Conservation (phyloP, 2,888 invertebrate species). For the Ypsolopha sequella region DNA sequence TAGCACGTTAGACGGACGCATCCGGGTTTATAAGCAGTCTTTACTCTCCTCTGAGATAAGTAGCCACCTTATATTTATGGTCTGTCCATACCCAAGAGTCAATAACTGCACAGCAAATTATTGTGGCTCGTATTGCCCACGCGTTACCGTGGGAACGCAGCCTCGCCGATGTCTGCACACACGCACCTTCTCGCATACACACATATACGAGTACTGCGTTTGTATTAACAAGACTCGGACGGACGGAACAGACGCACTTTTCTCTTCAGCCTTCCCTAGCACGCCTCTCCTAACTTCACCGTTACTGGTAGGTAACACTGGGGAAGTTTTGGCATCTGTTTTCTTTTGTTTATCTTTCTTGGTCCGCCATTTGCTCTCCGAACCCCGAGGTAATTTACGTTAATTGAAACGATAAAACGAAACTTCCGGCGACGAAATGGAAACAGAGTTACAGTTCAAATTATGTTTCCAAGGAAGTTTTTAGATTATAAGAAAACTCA, state of each 20-base stretch:
- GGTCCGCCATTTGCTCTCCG: neutral
- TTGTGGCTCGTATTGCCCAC: slow-evolving; percentile 26
- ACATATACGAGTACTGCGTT: slow-evolving; percentile 12
- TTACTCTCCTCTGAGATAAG: slow-evolving; percentile 14
- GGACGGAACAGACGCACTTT: neutral
- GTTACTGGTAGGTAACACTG: neutral
- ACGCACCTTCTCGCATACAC: slow-evolving; percentile 11
- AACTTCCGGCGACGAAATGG: slow-evolving; percentile 7
- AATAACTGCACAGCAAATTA: slow-evolving; percentile 40
- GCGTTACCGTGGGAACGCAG: slow-evolving; percentile 53
- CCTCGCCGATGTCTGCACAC: slow-evolving; percentile 25
- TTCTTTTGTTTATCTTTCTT: slow-evolving; percentile 6
- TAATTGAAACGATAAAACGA: slow-evolving; percentile 9
- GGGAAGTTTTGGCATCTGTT: slow-evolving; percentile 5
- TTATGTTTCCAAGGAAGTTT: too few species aligned
- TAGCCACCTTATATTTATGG: slow-evolving; percentile 23
- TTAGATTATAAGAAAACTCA: too few species aligned
- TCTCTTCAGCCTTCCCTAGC: neutral
- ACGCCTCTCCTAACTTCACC: neutral
- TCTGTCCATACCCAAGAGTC: slow-evolving; percentile 20
- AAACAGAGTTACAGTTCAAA: neutral
- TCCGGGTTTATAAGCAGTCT: slow-evolving; percentile 3
- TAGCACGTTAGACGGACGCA: slow-evolving; percentile 3
- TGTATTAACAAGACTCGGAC: neutral
- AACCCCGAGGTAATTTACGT: slow-evolving; percentile 12